Evolutionary conservation across 1,140 invertebrate species (phyloP).

Genomic region (Lepidostoma basale): DNA sequence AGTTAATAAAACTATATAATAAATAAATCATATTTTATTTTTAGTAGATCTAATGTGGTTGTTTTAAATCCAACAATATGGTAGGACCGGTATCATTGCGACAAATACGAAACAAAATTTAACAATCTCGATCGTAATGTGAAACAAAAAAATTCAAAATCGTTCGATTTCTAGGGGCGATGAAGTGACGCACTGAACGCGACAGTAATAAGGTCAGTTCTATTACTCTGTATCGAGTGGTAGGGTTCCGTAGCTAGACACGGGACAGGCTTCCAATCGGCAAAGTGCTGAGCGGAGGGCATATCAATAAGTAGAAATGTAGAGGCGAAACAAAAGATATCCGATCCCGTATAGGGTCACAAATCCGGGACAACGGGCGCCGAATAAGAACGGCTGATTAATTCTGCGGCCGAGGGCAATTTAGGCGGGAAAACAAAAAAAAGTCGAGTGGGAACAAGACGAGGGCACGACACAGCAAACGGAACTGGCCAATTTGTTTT

Average conservation of each 20-base stretch:
- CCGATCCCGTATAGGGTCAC: background rate
- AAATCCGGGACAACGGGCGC: slow-evolving; percentile 18
- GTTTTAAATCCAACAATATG: no score
- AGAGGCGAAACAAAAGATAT: slow-evolving; percentile 2
- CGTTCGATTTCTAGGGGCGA: background rate
- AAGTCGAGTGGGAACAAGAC: slow-evolving; percentile 24
- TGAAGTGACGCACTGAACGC: background rate
- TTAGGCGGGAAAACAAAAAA: slow-evolving; percentile 22
- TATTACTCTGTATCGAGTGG: background rate
- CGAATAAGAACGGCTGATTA: slow-evolving; percentile 22
- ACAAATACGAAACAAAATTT: background rate
- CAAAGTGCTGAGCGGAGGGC: slow-evolving; percentile 13
- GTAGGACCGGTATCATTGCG: background rate
- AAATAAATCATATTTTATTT: no score
- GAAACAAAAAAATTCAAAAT: background rate
- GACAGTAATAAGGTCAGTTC: background rate
- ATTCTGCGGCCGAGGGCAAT: slow-evolving; percentile 16
- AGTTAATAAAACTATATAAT: no score
- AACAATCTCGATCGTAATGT: background rate
- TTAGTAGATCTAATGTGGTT: no score
- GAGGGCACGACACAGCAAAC: slow-evolving; percentile 30
- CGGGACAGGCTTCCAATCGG: slow-evolving; percentile 21
- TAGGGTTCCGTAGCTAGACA: no score
- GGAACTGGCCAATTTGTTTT: slow-evolving; percentile 46
- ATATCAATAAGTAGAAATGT: slow-evolving; percentile 7